Evolutionary conservation across 1,140 invertebrate species (phyloP), one percentile per base, ranked within the genome.

Genomic region (Calosoma granatense): DNA sequence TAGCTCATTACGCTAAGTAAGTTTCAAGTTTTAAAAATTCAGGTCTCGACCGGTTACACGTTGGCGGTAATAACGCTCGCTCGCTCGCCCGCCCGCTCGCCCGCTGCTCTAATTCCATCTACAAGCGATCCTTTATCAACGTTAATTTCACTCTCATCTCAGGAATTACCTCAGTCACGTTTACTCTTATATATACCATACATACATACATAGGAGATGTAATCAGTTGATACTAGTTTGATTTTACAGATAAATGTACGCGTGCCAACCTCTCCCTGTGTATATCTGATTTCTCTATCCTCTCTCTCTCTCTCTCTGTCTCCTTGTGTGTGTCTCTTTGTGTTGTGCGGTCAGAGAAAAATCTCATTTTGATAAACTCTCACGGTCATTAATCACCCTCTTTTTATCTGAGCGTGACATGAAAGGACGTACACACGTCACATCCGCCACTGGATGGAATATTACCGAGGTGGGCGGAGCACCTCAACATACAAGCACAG

Each of bases 311-410:
- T n/a, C n/a, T n/a, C n/a, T n/a, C n/a, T n/a, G n/a, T n/a, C n/a
- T n/a, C n/a, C n/a, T n/a, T n/a, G n/a, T n/a, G n/a, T n/a, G n/a
- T n/a, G n/a, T n/a, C n/a, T n/a, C n/a, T n/a, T n/a, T n/a, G n/a
- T n/a, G n/a, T n/a, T n/a, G n/a, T n/a, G 62, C 60, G 60, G 58
- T 54, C 36, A 56, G 53, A 64, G 63, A 64, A 64, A 65, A 65
- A 65, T 62, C 62, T 62, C 64, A 63, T 65, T 65, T 65, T 65
- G 64, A 65, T 65, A 65, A 65, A 65, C 62, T 62, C n/a, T n/a
- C 54, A 39, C 57, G 59, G 64, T 62, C 64, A 65, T 65, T 65
- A 65, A 65, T 65, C 64, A 65, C 62, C n/a, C 60, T 60, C 41
- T 47, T 65, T 65, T 65, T 64, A 65, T 64, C 64, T 60, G 59